A percentile compares a stretch with the other conserved stretches of the same genome.
Conservation (phyloP, 1,140 invertebrate species). For the Orussus abietinus region DNA sequence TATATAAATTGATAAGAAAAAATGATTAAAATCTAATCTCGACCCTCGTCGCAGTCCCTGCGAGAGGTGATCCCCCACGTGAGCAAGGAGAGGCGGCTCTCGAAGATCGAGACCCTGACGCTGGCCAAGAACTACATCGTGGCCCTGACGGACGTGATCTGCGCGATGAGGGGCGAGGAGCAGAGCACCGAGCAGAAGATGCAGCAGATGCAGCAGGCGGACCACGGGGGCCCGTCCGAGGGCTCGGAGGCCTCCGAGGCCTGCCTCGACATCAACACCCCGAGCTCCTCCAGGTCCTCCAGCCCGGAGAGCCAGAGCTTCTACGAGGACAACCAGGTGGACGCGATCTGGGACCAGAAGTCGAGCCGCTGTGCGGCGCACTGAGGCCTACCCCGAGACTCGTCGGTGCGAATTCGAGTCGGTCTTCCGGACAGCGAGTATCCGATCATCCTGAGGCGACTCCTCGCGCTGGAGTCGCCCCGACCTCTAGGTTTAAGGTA, state of each 20-base stretch:
- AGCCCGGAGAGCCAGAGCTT: constrained; percentile 23
- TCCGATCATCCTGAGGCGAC: no score
- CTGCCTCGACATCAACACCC: constrained; percentile 26
- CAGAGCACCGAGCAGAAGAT: constrained; percentile 23
- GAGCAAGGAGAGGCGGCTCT: constrained; percentile 77
- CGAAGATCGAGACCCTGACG: constrained; percentile 88
- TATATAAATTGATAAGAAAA: constrained; percentile 2
- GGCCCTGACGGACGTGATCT: constrained; percentile 83
- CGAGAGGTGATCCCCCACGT: constrained; percentile 90
- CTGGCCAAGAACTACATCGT: constrained; percentile 89
- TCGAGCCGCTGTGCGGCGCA: constrained; percentile 19
- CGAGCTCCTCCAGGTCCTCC: constrained; percentile 29
- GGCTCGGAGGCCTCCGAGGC: no score
- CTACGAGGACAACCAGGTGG: constrained; percentile 14
- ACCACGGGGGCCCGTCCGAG: constrained; percentile 3
- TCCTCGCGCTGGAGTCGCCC: no score
- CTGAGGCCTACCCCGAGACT: no score
- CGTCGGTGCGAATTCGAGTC: no score
- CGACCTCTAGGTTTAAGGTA: no score
- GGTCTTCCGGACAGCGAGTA: no score
- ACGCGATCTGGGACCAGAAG: constrained; percentile 15
- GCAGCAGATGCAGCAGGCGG: background rate
- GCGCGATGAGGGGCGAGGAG: constrained; percentile 65
- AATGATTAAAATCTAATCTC: background rate
- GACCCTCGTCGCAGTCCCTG: constrained; percentile 76